Conservation (phyloP, 2,797 vertebrate species). For the Esox lucius region DNA sequence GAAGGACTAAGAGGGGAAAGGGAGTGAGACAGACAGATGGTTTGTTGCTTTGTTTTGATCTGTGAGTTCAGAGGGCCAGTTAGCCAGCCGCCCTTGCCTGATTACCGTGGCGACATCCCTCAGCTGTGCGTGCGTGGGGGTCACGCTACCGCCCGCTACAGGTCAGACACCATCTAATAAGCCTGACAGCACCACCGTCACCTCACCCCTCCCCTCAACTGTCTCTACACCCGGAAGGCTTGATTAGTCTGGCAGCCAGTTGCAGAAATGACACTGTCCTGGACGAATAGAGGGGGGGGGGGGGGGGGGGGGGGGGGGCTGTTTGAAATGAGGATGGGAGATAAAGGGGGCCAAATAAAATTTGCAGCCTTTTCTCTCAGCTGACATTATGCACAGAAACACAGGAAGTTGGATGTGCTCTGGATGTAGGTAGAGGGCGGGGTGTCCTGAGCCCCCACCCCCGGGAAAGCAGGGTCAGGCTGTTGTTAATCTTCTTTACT, state of each 20-base stretch:
- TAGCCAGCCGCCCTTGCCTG: conserved; percentile 1
- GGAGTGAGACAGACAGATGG: background rate
- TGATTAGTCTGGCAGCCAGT: conserved; percentile 4
- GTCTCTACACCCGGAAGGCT: background rate
- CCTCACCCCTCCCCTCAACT: conserved; percentile 3
- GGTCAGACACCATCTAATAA: conserved; percentile 54
- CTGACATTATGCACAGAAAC: conserved; percentile 14
- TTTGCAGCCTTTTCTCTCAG: conserved; percentile 1
- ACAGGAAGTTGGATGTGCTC: background rate
- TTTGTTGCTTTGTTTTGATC: conserved; percentile 57
- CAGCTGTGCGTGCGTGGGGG: conserved; percentile 29
- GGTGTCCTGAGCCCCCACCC: conserved; percentile 15
- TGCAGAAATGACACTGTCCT: conserved; percentile 41
- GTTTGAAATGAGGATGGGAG: conserved; percentile 19
- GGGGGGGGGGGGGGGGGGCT: conserved; percentile 30
- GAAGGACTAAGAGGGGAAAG: conserved; percentile 11
- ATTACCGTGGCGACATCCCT: conserved; percentile 20
- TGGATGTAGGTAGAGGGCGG: background rate
- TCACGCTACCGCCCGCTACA: conserved; percentile 45
- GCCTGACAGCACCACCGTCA: conserved; percentile 21
- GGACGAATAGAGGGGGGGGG: conserved; percentile 25
- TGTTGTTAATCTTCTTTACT: conserved; percentile 70
- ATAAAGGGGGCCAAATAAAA: conserved; percentile 44
- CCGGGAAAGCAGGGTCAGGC: conserved; percentile 44
- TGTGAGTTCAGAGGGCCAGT: conserved; percentile 16